A percentile compares a stretch with the other conserved stretches of the same genome.
Conservation (phyloP, 2,888 invertebrate species). For the Trissolcus brochymenae region DNA sequence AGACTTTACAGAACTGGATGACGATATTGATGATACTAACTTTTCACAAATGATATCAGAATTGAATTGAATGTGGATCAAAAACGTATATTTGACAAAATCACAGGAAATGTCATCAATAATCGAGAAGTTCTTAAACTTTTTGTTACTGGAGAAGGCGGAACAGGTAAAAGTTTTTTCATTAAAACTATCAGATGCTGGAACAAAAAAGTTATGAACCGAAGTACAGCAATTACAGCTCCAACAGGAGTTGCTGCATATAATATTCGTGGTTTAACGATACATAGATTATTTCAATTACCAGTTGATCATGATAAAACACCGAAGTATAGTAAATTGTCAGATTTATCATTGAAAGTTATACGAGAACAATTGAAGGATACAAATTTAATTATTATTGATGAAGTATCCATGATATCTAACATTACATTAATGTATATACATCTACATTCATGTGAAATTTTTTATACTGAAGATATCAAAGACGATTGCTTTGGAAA, state of each 20-base stretch:
- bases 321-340: conserved; percentile 64
- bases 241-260: conserved; percentile 62
- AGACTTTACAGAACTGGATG: conserved; percentile 18
- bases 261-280: conserved; percentile 1
- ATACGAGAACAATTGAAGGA: conserved; percentile 61
- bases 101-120: conserved; percentile 2
- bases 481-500: too few species aligned
- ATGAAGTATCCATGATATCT: too few species aligned
- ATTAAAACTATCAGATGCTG: conserved; percentile 61
- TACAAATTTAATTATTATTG: conserved; percentile 64
- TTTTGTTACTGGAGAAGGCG: conserved; percentile 64
- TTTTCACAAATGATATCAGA: background rate
- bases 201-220: background rate
- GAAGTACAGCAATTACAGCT: conserved; percentile 14
- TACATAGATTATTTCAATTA: conserved; percentile 65
- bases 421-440: too few species aligned
- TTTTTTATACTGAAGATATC: too few species aligned
- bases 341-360: conserved; percentile 61
- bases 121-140: conserved; percentile 23
- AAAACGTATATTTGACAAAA: background rate
- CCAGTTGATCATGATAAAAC: conserved; percentile 64
- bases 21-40: background rate
- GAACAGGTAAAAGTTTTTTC: conserved; percentile 66
- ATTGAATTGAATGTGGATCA: background rate
- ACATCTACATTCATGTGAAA: too few species aligned